Evolutionary conservation across 2,797 vertebrate genomes (phyloP), one percentile per base, ranked within the genome.

Genomic region (Bradypodion ventrale): DNA sequence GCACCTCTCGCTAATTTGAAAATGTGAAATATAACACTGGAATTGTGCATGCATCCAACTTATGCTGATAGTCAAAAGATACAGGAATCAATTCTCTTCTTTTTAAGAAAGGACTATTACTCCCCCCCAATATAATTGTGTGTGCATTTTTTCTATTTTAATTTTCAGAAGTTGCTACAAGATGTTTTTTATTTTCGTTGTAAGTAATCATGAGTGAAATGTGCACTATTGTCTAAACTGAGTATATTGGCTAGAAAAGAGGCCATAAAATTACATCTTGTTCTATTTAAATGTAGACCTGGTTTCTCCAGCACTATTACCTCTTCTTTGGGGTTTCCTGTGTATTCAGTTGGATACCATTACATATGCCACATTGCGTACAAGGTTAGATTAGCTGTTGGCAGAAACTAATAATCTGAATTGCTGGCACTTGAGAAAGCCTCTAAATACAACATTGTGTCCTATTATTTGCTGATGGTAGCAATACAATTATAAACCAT

Each of bases 381-480:
- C 1, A 21, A 35, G 42, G 78, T 87, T 63, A 88, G 80, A 89
- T 77, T 86, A 73, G 68, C 37, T 91, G 70, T 87, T 87, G 65
- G 78, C 66, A 88, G 90, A 62, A 49, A 90, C 86, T 87, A 89
- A 78, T 83, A 83, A 84, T 83, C 42, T 49, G 75, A 85, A 52
- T 35, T 87, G 23, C 32, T 90, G 83, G 59, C 85, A 80, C 16
- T 42, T 32, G 83, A 52, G n/a, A 32, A 91, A 85, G 81, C 2
- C 73, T 77, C 74, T 78, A 56, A 15, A 4, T 49, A 35, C 82
- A 70, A 62, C 56, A 59, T 35, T 13, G 1, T 81, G 25, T 93
- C 91, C 87, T 73, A 92, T 75, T 87, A 91, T 92, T 92, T 94
- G 90, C 90, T 94, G 89, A 90, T 87, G 90, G 63, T 66, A 91